Evolutionary conservation across 2,888 invertebrate species (phyloP).

Genomic region (Anticlea derivata): DNA sequence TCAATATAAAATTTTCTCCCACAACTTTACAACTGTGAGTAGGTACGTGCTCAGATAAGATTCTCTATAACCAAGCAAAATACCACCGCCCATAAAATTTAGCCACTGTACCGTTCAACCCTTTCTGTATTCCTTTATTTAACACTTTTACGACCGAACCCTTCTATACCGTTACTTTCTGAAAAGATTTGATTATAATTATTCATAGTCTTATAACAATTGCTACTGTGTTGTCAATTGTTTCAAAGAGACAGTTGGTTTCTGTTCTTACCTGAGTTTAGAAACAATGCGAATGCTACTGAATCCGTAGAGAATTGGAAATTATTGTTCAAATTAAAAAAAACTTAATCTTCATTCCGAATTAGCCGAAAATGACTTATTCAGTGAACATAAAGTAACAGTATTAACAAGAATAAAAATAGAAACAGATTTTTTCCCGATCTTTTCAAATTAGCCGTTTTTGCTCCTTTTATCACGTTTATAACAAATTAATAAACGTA

Average conservation of each 20-base stretch:
- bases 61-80: slow-evolving; percentile 24
- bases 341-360: too few species aligned
- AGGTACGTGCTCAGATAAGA: slow-evolving; percentile 27
- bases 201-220: slow-evolving; percentile 52
- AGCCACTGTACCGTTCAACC: slow-evolving; percentile 58
- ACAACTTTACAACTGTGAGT: slow-evolving; percentile 8
- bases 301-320: slow-evolving; percentile 10
- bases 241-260: slow-evolving; percentile 18
- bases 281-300: slow-evolving; percentile 14
- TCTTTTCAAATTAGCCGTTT: too few species aligned
- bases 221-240: slow-evolving; percentile 34
- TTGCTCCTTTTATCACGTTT: too few species aligned
- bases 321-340: slow-evolving; percentile 2
- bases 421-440: too few species aligned
- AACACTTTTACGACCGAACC: slow-evolving; percentile 36
- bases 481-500: too few species aligned
- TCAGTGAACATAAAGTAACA: too few species aligned
- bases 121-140: slow-evolving; percentile 53
- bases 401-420: too few species aligned
- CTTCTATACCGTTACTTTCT: slow-evolving; percentile 44
- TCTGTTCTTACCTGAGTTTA: slow-evolving; percentile 22
- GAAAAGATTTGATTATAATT: slow-evolving; percentile 54
- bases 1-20: slow-evolving; percentile 13
- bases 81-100: slow-evolving; percentile 49
- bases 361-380: too few species aligned